Conservation (phyloP, 1,140 invertebrate species). For the Geopemphigus sp. region DNA sequence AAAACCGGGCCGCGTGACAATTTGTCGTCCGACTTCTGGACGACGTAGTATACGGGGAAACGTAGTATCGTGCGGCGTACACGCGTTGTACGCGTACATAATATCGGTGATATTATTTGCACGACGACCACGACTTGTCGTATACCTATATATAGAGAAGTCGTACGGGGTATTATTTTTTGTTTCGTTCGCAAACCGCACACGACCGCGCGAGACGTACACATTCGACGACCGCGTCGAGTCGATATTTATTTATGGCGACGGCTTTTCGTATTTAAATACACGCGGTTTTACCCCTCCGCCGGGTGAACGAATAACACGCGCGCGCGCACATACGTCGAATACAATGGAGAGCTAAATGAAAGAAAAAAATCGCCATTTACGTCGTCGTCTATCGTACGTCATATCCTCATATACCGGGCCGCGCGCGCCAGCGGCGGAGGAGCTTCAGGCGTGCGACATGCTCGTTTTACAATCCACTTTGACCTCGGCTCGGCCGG, state of each 20-base stretch:
- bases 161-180: neutral
- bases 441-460: slow-evolving; percentile 45
- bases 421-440: neutral
- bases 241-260: neutral
- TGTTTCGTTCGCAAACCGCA: neutral
- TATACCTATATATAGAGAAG: neutral
- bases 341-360: slow-evolving; percentile 21
- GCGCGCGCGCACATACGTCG: neutral
- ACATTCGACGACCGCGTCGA: neutral
- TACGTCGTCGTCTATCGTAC: slow-evolving; percentile 16
- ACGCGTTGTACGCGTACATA: neutral
- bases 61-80: neutral
- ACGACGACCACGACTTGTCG: slow-evolving; percentile 39
- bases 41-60: neutral
- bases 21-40: neutral
- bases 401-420: neutral
- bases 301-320: neutral
- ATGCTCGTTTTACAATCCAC: slow-evolving; percentile 47
- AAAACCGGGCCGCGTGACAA: neutral
- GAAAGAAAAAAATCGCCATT: slow-evolving; percentile 30
- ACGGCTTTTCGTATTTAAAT: slow-evolving; percentile 21
- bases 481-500: slow-evolving; percentile 33
- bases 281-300: neutral
- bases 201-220: slow-evolving; percentile 22
- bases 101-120: slow-evolving; percentile 26